Evolutionary conservation across 2,888 invertebrate species (phyloP).

Genomic region (Philereme vetulata): DNA sequence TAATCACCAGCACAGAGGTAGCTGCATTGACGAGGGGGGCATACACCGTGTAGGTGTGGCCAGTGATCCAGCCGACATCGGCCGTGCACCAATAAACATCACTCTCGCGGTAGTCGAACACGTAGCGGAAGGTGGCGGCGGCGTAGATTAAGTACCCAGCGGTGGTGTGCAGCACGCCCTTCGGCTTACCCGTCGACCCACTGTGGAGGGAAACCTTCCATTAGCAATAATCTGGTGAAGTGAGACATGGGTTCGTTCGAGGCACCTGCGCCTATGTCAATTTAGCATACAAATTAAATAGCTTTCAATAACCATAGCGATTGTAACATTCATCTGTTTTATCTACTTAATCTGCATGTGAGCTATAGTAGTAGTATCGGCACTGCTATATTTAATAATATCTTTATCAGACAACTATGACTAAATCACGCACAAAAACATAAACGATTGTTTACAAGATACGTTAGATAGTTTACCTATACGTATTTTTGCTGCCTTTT

Average conservation of each 20-base stretch:
- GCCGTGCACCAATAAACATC: slow-evolving; percentile 98
- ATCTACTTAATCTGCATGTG: no score
- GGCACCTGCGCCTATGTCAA: no score
- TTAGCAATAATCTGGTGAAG: slow-evolving; percentile 38
- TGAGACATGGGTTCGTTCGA: neutral
- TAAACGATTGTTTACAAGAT: no score
- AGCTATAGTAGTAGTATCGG: no score
- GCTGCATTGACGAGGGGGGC: slow-evolving; percentile 97
- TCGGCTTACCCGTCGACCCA: slow-evolving; percentile 98
- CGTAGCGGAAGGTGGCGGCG: slow-evolving; percentile 96
- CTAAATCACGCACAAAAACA: no score
- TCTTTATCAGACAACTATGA: no score
- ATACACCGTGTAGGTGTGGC: slow-evolving; percentile 96
- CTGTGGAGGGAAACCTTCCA: slow-evolving; percentile 58
- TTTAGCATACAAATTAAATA: no score
- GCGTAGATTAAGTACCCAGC: slow-evolving; percentile 98
- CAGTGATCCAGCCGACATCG: slow-evolving; percentile 98
- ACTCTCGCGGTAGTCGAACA: slow-evolving; percentile 94
- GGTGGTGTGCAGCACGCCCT: slow-evolving; percentile 97
- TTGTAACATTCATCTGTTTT: no score
- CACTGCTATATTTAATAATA: no score
- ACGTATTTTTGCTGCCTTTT: neutral
- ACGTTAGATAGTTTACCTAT: no score
- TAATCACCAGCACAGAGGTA: slow-evolving; percentile 94
- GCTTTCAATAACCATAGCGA: no score